These are phyloP conservation scores for Oryzias woworae DNA, from an alignment of 2,113 vertebrate genomes.

Conservation along the genomic window DNA sequence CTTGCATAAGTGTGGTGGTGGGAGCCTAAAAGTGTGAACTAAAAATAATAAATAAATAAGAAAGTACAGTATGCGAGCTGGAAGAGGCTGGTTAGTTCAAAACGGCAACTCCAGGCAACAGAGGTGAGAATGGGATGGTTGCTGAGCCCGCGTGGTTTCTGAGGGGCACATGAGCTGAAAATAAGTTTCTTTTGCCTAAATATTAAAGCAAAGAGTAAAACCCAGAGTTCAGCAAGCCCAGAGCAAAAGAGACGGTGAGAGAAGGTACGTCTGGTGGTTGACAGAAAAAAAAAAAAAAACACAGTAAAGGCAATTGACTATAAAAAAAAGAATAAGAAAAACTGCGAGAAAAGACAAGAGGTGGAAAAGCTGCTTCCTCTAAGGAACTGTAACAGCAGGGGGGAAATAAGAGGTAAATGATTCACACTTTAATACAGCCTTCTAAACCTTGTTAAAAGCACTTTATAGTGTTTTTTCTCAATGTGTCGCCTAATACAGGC, in stretches of 20 bases:
- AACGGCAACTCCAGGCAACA: conserved; percentile 27
- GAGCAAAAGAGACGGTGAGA: conserved; percentile 33
- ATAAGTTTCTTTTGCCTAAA: conserved; percentile 54
- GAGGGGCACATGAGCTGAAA: conserved; percentile 47
- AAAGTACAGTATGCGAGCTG: not conserved
- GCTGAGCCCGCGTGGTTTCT: conserved; percentile 33
- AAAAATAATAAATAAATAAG: not conserved
- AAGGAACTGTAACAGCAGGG: conserved; percentile 22
- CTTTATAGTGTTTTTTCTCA: not conserved
- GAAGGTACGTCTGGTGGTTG: conserved; percentile 38
- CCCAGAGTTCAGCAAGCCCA: conserved; percentile 63
- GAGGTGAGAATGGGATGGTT: conserved; percentile 21
- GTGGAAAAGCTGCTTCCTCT: conserved; percentile 23
- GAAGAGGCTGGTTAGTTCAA: conserved; percentile 14
- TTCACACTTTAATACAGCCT: not conserved
- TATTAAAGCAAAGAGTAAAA: conserved; percentile 60
- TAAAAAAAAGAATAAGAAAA: conserved; percentile 36
- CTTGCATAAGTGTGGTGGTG: too few relatives aligned
- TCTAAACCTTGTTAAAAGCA: not conserved
- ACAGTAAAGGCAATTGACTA: conserved; percentile 20
- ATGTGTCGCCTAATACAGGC: too few relatives aligned
- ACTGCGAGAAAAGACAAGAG: conserved; percentile 20
- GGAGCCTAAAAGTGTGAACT: not conserved
- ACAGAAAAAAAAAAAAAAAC: not conserved
- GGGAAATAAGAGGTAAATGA: not conserved